Evolutionary conservation across 2,888 invertebrate genomes (phyloP), one percentile per base, ranked within the genome.

Genomic region (Mycalesis mineus): DNA sequence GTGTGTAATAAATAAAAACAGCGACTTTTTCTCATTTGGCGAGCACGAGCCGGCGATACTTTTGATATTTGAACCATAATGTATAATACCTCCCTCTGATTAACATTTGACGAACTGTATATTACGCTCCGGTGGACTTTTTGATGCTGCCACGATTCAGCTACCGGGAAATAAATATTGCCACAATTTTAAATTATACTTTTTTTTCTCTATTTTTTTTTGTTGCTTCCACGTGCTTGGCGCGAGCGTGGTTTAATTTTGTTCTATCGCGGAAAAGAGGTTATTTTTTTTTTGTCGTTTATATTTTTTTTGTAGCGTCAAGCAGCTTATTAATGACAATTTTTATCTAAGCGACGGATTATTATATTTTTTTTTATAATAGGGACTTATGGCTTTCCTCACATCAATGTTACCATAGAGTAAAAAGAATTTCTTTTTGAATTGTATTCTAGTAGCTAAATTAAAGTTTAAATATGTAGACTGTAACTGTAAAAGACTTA

Each of bases 61-160:
- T 86, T 83, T 88, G 88, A 88, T 88, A 85, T 86, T 77, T 84
- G 83, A 88, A 84, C 82, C 88, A 84, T 87, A 74, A 79, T 75
- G 84, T 82, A 83, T 84, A 82, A 82, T 80, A 74, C 75, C 80
- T 78, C 78, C 75, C 78, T 78, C 78, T 87, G 87, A 88, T 88
- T 88, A 88, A 87, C 87, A 83, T 85, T 86, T 83, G 81, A 78
- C 78, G 84, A 83, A 84, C 82, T 80, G 80, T 78, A 84, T 83
- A 81, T 85, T 84, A 75, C 85, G 84, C 85, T 83, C 81, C 73
- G 82, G 68, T 80, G 79, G 74, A 82, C 78, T 78, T 85, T 85
- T 85, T 82, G 83, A 87, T 80, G 81, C 76, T 57, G 69, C 73
- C 68, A 66, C 69, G 72, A 73, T 54, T 63, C 62, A 61, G 69